These are phyloP conservation scores for Siphonodentalium dalli DNA, from an alignment of 2,888 invertebrate species.

Conservation along the genomic window DNA sequence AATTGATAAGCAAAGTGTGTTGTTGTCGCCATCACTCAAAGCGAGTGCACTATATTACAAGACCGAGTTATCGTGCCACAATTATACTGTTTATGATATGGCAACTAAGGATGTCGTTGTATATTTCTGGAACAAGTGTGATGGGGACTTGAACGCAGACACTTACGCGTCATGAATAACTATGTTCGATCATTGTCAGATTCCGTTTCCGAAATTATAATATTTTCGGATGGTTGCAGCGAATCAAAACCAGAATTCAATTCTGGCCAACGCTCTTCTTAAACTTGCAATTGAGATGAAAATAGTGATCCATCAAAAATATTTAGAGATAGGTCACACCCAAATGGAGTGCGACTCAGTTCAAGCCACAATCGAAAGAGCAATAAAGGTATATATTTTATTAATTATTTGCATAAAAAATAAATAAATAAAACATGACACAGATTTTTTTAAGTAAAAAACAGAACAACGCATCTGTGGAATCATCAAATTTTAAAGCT, in stretches of 20 bases:
- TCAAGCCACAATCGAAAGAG: too few species aligned
- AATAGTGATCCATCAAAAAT: constrained; percentile 9
- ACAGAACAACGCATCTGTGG: too few species aligned
- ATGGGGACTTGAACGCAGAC: constrained; percentile 22
- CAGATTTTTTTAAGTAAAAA: too few species aligned
- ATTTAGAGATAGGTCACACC: constrained; percentile 3
- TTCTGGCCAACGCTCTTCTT: constrained; percentile 14
- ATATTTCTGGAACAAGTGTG: constrained; percentile 27
- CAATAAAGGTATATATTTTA: too few species aligned
- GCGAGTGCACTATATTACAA: constrained; percentile 21
- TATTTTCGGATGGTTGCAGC: constrained; percentile 12
- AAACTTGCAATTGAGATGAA: constrained; percentile 7
- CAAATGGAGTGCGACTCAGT: too few species aligned
- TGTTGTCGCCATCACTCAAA: constrained; percentile 13
- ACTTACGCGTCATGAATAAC: constrained; percentile 14
- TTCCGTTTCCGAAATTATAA: constrained; percentile 9
- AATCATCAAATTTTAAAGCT: too few species aligned
- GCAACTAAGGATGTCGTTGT: background rate
- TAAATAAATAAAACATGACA: too few species aligned
- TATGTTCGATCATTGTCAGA: background rate
- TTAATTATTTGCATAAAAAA: too few species aligned
- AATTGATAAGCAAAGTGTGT: constrained; percentile 16
- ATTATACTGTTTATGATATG: constrained; percentile 26
- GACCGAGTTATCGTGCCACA: constrained; percentile 20
- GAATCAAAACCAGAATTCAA: constrained; percentile 17